These are phyloP conservation scores for Rotaria macrura DNA, from an alignment of 2,888 invertebrate genomes.

Conservation along the genomic window DNA sequence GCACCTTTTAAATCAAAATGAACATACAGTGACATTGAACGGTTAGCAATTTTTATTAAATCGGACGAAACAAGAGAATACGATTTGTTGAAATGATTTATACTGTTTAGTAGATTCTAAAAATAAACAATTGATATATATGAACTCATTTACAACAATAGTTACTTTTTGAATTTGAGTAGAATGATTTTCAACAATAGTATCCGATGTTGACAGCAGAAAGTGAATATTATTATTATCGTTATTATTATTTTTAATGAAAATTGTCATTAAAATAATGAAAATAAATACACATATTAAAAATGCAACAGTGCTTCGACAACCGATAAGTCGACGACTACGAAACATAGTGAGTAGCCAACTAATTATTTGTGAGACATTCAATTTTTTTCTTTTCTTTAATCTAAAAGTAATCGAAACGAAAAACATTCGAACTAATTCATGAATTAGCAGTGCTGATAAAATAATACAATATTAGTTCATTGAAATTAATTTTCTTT, in stretches of 20 bases:
- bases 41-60: neutral
- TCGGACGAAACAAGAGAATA: no score
- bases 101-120: neutral
- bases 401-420: no score
- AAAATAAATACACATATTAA: neutral
- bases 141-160: neutral
- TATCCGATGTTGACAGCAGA: neutral
- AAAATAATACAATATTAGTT: no score
- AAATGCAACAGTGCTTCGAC: neutral
- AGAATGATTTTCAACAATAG: neutral
- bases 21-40: constrained; percentile 53
- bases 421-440: no score
- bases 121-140: no score
- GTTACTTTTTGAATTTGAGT: neutral
- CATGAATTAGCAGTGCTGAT: no score
- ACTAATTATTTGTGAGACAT: no score
- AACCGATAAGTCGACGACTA: neutral
- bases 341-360: neutral
- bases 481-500: no score
- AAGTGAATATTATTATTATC: no score
- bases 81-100: no score
- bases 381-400: no score
- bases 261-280: neutral
- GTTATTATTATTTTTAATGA: neutral
- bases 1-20: constrained; percentile 76